phyloP scores from a whole-genome alignment of 2,888 invertebrate genomes.

The Tuta absoluta region DNA sequence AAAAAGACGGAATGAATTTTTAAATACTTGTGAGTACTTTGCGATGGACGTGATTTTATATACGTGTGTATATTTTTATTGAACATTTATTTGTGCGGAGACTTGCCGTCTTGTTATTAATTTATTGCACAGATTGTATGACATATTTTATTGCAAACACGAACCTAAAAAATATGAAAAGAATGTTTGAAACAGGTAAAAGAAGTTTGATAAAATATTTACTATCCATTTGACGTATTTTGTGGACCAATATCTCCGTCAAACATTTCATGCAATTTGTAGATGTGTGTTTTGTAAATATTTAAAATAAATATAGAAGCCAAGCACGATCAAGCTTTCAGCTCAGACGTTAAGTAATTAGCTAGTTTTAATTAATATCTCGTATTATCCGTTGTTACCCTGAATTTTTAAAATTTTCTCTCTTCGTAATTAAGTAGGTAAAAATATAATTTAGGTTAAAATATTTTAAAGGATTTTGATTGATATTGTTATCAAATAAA shows the following conservation, averaged over 20 bases:
- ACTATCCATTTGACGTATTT: neutral
- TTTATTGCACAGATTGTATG: no score
- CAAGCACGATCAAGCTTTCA: conserved; percentile 23
- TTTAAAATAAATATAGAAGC: conserved; percentile 1
- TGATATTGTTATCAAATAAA: conserved; percentile 46
- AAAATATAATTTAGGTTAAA: conserved; percentile 42
- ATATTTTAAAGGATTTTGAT: conserved; percentile 33
- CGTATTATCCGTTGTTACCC: conserved; percentile 68
- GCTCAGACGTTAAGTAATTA: conserved; percentile 29
- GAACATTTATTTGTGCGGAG: neutral
- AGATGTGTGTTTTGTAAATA: no score
- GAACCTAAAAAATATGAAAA: neutral
- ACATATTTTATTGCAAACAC: neutral
- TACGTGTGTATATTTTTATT: neutral
- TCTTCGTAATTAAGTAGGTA: conserved; percentile 44
- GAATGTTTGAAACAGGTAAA: neutral
- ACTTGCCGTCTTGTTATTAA: neutral
- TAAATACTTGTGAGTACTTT: neutral
- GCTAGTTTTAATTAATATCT: conserved; percentile 40
- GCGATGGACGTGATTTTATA: neutral
- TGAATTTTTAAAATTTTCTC: conserved; percentile 60
- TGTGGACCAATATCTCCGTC: neutral
- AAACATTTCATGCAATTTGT: neutral
- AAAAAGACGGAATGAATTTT: neutral
- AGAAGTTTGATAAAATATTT: neutral